Base-by-base conservation (phyloP, 2,888 invertebrate species). In the Epirrhoe alternata region DNA sequence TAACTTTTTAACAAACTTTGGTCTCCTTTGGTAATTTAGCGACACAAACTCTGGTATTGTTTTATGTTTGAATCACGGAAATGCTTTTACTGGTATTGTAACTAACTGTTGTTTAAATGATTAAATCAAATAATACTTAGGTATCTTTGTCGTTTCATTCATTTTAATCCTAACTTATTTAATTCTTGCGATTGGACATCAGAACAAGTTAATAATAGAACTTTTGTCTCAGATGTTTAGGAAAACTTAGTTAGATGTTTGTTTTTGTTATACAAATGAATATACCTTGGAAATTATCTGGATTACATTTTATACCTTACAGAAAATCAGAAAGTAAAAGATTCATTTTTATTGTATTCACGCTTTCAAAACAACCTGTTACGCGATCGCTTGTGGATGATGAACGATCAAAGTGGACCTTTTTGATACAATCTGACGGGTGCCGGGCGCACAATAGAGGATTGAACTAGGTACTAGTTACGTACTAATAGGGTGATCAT, bases 381-480 rank as follows among this genome's bases (percentile, higher is more conserved):
- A 66, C 64, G 64, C 66, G 61, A 60, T 65, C 54, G 31, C 42
- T 64, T 24, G 33, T 61, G 60, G 52, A 49, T 55, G 49, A 66
- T 49, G 54, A 66, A 66, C 47, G 69, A 59, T 69, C 66, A 69
- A 64, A 64, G 66, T 47, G 53, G 57, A 12, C 56, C 52, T 51
- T 51, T 61, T 52, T 49, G 59, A 64, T 69, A 66, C 61, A 58
- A 69, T 66, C 59, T 52, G 47, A 56, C 38, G 63, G 33, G 35
- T 42, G 24, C 16, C 55, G 42, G 35, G 5, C n/a, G n/a, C n/a
- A 14, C 33, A 47, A 16, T 45, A 56, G 16, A 54, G 45, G n/a
- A 51, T 42, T 57, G 33, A 57, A 57, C 63, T 55, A 49, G 12
- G 5, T 49, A 42, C 33, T 55, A 50, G 30, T 35, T 55, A 49